Percentiles rank a stretch among this genome's conserved stretches.
phyloP scores from a whole-genome alignment of 2,888 invertebrate species.

The Tiliacea aurago region DNA sequence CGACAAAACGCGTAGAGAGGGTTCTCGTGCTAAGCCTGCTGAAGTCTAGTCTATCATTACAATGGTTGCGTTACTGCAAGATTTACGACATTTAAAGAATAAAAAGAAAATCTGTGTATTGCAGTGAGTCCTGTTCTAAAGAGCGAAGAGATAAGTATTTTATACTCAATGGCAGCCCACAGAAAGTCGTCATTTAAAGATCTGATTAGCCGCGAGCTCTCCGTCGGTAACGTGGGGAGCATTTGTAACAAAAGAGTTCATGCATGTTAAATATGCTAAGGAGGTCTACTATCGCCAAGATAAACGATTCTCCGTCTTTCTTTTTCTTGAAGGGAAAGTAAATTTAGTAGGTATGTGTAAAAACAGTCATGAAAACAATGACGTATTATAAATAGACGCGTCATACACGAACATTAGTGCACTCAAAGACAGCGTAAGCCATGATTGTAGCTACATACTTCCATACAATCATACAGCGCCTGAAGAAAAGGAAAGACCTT shows the following conservation, averaged over 20 bases:
- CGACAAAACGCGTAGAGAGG: too few relatives aligned
- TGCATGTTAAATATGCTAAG: constrained; percentile 60
- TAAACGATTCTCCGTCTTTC: constrained; percentile 46
- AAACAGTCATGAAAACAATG: constrained; percentile 16
- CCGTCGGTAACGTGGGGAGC: constrained; percentile 53
- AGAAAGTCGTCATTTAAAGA: constrained; percentile 51
- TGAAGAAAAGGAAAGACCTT: too few relatives aligned
- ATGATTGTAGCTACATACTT: too few relatives aligned
- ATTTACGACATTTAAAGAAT: constrained; percentile 19
- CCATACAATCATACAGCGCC: too few relatives aligned
- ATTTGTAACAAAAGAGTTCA: constrained; percentile 61
- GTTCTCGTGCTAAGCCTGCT: too few relatives aligned
- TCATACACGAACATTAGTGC: too few relatives aligned
- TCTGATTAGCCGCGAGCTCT: constrained; percentile 62
- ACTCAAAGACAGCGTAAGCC: too few relatives aligned
- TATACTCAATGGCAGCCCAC: constrained; percentile 38
- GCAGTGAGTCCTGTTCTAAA: constrained; percentile 10
- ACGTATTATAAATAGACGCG: too few relatives aligned
- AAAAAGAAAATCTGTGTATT: constrained; percentile 24
- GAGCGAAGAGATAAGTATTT: constrained; percentile 36
- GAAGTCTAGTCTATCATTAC: neutral
- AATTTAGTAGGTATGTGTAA: constrained; percentile 24
- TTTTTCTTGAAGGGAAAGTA: constrained; percentile 30
- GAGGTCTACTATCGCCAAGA: constrained; percentile 48
- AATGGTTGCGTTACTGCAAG: neutral